Evolutionary conservation across 1,140 invertebrate genomes (phyloP).

Genomic region (Apis dorsata): DNA sequence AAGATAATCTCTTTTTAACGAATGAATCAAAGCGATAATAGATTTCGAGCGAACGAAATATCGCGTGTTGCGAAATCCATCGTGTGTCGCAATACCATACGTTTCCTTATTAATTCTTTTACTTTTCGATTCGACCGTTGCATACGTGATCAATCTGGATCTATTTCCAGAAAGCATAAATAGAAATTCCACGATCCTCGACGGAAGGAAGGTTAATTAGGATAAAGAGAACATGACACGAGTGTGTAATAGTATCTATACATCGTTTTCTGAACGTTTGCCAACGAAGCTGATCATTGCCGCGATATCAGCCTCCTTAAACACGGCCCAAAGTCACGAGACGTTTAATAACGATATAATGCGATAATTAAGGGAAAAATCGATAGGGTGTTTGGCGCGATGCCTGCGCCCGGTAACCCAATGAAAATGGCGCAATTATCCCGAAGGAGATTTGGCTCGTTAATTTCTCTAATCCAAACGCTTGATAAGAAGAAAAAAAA

Average conservation of each 20-base stretch:
- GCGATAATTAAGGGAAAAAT: slow-evolving; percentile 21
- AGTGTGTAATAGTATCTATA: neutral
- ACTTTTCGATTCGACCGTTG: neutral
- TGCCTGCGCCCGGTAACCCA: slow-evolving; percentile 5
- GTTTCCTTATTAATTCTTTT: too few species aligned
- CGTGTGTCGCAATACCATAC: too few species aligned
- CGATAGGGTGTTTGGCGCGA: slow-evolving; percentile 17
- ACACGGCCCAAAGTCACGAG: neutral
- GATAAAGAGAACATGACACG: neutral
- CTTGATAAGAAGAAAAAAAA: too few species aligned
- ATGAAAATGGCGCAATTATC: slow-evolving; percentile 19
- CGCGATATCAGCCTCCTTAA: slow-evolving; percentile 6
- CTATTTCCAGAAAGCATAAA: neutral
- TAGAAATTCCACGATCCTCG: neutral
- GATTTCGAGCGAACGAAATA: too few species aligned
- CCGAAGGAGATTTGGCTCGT: neutral
- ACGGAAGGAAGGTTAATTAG: neutral
- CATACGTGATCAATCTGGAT: neutral
- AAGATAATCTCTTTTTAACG: too few species aligned
- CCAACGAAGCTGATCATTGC: slow-evolving; percentile 36
- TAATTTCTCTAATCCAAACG: neutral
- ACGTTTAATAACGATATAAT: slow-evolving; percentile 33
- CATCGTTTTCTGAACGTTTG: slow-evolving; percentile 41
- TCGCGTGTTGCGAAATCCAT: too few species aligned
- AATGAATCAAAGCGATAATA: too few species aligned